Evolutionary conservation across 2,797 vertebrate genomes (phyloP).

Genomic region (Crocidura indochinensis): DNA sequence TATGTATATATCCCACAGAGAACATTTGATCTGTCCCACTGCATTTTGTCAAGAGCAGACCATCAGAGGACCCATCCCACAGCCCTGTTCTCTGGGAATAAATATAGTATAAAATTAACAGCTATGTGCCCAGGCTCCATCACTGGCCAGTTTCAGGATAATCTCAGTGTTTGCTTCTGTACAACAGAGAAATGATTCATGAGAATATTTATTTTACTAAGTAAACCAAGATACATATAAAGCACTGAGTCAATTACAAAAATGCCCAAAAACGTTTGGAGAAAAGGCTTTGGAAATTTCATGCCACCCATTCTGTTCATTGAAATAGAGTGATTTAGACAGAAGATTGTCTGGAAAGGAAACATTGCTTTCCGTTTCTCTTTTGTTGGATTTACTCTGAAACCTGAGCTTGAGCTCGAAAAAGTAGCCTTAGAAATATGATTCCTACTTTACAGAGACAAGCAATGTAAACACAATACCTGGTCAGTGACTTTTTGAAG

Average conservation of each 20-base stretch:
- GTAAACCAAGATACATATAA: background rate
- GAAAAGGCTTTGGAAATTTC: slow-evolving; percentile 6
- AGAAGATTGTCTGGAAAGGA: slow-evolving; percentile 24
- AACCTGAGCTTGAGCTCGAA: slow-evolving; percentile 68
- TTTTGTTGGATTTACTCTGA: slow-evolving; percentile 52
- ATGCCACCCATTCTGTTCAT: background rate
- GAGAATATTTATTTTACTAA: background rate
- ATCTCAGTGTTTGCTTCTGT: slow-evolving; percentile 34
- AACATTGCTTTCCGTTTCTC: background rate
- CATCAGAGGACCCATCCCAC: background rate
- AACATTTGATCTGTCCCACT: too few relatives aligned
- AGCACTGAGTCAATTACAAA: background rate
- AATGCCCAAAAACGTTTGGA: background rate
- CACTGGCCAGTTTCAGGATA: background rate
- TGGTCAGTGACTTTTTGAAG: background rate
- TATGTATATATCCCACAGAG: too few relatives aligned
- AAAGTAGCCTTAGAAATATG: slow-evolving; percentile 56
- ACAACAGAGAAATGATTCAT: background rate
- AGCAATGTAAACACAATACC: background rate
- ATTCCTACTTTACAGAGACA: slow-evolving; percentile 48
- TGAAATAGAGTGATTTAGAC: background rate
- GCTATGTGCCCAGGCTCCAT: background rate
- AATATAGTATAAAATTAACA: background rate
- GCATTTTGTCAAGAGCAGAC: background rate
- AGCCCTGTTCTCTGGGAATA: background rate